Evolutionary conservation across 2,113 vertebrate species (phyloP).

Genomic region (Myotis lucifugus): DNA sequence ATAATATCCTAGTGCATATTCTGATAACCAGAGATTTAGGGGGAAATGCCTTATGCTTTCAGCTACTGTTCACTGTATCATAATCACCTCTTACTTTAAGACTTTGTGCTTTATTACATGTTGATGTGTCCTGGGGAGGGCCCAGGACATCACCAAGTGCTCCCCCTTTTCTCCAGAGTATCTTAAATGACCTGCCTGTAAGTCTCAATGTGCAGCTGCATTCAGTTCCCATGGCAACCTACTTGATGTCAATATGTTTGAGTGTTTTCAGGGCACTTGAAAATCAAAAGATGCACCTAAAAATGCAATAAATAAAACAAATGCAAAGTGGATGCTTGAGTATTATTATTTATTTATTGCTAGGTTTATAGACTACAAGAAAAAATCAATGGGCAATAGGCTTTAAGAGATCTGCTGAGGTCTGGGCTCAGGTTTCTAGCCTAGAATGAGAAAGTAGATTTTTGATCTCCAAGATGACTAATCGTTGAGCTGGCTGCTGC

Average conservation of each 20-base stretch:
- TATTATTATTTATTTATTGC: constrained; percentile 64
- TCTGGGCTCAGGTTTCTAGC: not conserved
- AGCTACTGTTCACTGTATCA: not conserved
- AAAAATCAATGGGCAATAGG: not conserved
- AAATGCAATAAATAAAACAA: not conserved
- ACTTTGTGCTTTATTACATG: constrained; percentile 73
- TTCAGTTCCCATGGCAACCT: constrained; percentile 82
- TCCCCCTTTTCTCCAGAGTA: constrained; percentile 77
- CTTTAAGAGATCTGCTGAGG: constrained; percentile 30
- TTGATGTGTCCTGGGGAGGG: constrained; percentile 68
- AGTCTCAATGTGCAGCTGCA: constrained; percentile 70
- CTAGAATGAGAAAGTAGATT: not conserved
- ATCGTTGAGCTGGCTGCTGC: constrained; percentile 31
- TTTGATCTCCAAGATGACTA: not conserved
- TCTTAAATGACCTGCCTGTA: constrained; percentile 81
- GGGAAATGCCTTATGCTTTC: constrained; percentile 36
- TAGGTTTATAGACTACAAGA: not conserved
- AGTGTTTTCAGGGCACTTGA: constrained; percentile 68
- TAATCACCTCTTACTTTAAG: not conserved
- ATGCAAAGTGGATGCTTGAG: not conserved
- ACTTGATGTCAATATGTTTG: constrained; percentile 69
- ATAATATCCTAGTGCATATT: not conserved
- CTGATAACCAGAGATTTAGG: constrained; percentile 17
- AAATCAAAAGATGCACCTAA: constrained; percentile 69
- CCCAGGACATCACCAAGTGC: constrained; percentile 62